Evolutionary conservation across 1,140 invertebrate species (phyloP), one percentile per base, ranked within the genome.

Genomic region (Dendrolimus kikuchii): DNA sequence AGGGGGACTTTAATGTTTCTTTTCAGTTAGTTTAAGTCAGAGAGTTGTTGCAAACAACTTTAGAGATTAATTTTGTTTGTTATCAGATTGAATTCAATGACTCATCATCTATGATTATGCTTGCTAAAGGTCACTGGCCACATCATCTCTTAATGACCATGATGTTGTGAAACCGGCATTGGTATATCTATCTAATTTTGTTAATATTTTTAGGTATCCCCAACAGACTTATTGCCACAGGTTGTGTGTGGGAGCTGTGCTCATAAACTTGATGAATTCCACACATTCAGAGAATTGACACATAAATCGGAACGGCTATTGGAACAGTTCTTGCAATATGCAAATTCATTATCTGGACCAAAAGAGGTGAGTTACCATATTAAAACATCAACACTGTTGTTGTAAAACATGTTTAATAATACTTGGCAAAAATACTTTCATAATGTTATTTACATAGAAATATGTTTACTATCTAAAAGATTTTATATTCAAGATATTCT

Each of bases 281-380:
- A 88, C 63, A 89, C 87, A 62, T 91, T 91, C 74, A 88, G 83
- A 77, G 88, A 90, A 68, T 63, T 88, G 46, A 88, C 90, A 60
- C 84, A 88, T 51, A 90, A 89, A 73, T 88, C 88, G 47, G 88
- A 90, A 74, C 83, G 88, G 64, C 69, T 90, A n/a, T 75, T 91
- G 66, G 83, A 89, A 68, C 88, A 90, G 73, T 91, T 89, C 74
- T 66, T 91, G 49, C 77, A 86, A 49, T 90, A 88, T 81, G 87
- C 89, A 37, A 85, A 88, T 73, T 84, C 87, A 62, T 66, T 90
- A 48, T 77, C 78, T 46, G 89, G 89, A 60, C 81, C 84, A 54
- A 79, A 84, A 77, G 86, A 90, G 88, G 89, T 90, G 64, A 71
- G 77, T 80, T 50, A 23, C 38, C 39, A 9, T 36, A n/a, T 39